These are phyloP conservation scores for Drosophila lacicola DNA, from an alignment of 2,888 invertebrate species.

Conservation along the genomic window DNA sequence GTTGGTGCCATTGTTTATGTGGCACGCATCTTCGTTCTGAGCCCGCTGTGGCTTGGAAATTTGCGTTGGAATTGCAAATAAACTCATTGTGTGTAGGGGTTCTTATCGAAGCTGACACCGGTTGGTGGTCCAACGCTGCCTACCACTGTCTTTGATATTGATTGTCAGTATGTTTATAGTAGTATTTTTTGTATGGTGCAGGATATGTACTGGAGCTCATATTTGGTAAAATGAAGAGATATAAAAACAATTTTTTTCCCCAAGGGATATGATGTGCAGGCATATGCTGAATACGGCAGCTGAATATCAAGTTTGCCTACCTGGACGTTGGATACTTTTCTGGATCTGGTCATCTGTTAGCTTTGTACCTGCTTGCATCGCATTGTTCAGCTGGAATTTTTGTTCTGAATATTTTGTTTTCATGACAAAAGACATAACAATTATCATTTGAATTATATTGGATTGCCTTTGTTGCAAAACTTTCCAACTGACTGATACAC, in stretches of 20 bases:
- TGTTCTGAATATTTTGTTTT: conserved; percentile 16
- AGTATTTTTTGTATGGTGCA: conserved; percentile 38
- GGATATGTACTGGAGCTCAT: conserved; percentile 31
- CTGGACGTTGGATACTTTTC: conserved; percentile 3
- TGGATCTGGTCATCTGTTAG: conserved; percentile 34
- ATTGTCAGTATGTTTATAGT: conserved; percentile 12
- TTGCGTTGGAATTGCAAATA: conserved; percentile 62
- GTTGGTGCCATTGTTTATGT: conserved; percentile 37
- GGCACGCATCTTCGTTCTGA: conserved; percentile 36
- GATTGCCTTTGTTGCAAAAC: conserved; percentile 43
- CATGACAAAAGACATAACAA: conserved; percentile 51
- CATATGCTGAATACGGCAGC: conserved; percentile 10
- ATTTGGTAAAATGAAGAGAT: conserved; percentile 52
- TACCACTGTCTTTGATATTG: conserved; percentile 28
- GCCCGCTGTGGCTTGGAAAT: conserved; percentile 47
- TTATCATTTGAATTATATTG: conserved; percentile 64
- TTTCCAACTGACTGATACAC: conserved; percentile 45
- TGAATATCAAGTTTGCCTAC: conserved; percentile 10
- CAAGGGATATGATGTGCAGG: conserved; percentile 12
- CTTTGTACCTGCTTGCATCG: neutral
- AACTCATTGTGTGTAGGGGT: conserved; percentile 24
- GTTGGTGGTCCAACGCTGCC: neutral
- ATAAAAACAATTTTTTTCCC: conserved; percentile 36
- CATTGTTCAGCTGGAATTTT: conserved; percentile 3
- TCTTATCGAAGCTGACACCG: neutral